Percentiles rank a stretch among this genome's conserved stretches.
Conservation (phyloP, 2,888 invertebrate species). For the Clusia tigrina region DNA sequence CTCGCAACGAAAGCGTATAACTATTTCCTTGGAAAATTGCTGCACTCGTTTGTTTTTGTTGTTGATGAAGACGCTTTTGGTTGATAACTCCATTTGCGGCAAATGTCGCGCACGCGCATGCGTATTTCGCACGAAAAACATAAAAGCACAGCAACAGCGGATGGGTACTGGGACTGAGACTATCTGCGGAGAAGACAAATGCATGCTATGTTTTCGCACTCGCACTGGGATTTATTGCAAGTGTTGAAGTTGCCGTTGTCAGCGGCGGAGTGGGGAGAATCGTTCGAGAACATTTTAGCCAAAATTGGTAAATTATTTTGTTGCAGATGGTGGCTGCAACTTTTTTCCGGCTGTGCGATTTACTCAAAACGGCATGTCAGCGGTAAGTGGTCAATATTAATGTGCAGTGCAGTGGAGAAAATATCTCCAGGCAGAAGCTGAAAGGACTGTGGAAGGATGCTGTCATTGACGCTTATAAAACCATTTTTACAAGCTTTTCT, state of each 20-base stretch:
- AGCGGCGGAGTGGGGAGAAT: slow-evolving; percentile 6
- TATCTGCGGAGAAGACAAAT: too few relatives aligned
- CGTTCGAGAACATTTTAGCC: slow-evolving; percentile 50
- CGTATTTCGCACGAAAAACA: slow-evolving; percentile 61
- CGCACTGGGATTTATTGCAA: background rate
- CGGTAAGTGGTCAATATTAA: slow-evolving; percentile 60
- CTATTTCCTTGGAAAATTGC: slow-evolving; percentile 58
- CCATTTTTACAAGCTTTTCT: background rate
- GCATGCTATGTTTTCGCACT: too few relatives aligned
- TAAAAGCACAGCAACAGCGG: slow-evolving; percentile 33
- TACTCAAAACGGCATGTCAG: slow-evolving; percentile 38
- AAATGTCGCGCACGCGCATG: slow-evolving; percentile 61
- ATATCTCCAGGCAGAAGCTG: too few relatives aligned
- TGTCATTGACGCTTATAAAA: background rate
- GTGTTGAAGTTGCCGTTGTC: slow-evolving; percentile 34
- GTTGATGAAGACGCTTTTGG: slow-evolving; percentile 60
- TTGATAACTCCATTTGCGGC: slow-evolving; percentile 64
- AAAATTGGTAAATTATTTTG: slow-evolving; percentile 62
- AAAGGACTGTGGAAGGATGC: too few relatives aligned
- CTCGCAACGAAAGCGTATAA: slow-evolving; percentile 24
- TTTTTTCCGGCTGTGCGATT: slow-evolving; percentile 20
- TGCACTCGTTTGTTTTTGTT: slow-evolving; percentile 15
- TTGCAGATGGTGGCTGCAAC: slow-evolving; percentile 38
- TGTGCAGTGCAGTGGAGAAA: slow-evolving; percentile 26
- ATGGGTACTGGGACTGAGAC: slow-evolving; percentile 42